Base-by-base conservation (phyloP, 2,113 vertebrate genomes). In the Myiozetetes cayanensis region DNA sequence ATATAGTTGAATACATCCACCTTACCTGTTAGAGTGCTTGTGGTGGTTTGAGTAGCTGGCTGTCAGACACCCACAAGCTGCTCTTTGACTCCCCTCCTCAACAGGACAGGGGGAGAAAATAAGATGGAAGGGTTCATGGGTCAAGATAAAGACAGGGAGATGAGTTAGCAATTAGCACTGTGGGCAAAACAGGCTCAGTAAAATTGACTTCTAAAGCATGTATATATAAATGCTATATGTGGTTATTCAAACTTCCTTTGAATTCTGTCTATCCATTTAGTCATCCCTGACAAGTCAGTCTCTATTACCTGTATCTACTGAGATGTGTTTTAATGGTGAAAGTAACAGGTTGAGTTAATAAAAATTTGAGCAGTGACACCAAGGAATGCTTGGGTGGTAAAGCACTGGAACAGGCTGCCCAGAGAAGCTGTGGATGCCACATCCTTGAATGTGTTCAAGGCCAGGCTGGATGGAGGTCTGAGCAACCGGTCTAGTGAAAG, bases 231-330 rank as follows among this genome's bases (percentile, higher is more conserved):
- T 96, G 84, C 49, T 85, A 80, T 58, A 76, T 58, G 20, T 1
- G 0, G 72, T 93, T 96, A 77, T 91, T 94, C 35, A 83, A 59
- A 27, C 30, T 88, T 79, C 74, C 68, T 95, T 93, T 94, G 85
- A 95, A 94, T 93, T 87, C 33, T 1, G 0, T 85, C 87, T 58
- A 59, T 80, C 55, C 78, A 58, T 87, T 96, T 71, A 91, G 89
- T 71, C 70, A 89, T 91, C 66, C 67, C 87, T 91, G 58, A 72
- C 68, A 96, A 94, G 67, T 80, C 78, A 94, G 75, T 59, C 39
- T 70, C 78, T 76, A 25, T 85, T 76, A 74, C 71, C 63, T 0
- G 0, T 71, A 50, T 49, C 85, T 87, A 67, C 71, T 70, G 85
- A 58, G 85, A 80, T 50, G n/a, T 52, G 43, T 80, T 93, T 85